phyloP scores from a whole-genome alignment of 2,888 invertebrate species.

The Parnassius mnemosyne region DNA sequence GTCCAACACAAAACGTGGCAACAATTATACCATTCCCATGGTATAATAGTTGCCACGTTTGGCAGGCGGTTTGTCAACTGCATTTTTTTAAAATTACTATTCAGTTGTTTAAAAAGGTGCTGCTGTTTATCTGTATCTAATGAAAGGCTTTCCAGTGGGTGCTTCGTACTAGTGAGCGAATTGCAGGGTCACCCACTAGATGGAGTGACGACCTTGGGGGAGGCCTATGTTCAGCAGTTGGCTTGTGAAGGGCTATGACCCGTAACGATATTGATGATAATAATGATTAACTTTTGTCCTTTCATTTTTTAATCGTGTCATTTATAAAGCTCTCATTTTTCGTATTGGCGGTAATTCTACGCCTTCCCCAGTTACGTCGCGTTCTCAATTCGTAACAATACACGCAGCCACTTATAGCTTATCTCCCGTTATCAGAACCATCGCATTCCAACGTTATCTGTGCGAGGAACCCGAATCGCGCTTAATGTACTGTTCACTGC shows the following conservation, averaged over 20 bases:
- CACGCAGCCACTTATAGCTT: slow-evolving; percentile 58
- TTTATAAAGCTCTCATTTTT: not conserved
- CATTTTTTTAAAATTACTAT: too few species aligned
- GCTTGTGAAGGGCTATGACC: not conserved
- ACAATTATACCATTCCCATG: too few species aligned
- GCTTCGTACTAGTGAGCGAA: too few species aligned
- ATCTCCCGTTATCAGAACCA: slow-evolving; percentile 60
- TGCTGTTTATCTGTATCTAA: too few species aligned
- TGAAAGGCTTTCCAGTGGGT: too few species aligned
- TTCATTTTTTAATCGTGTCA: not conserved
- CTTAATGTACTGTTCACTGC: slow-evolving; percentile 63
- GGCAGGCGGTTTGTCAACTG: too few species aligned
- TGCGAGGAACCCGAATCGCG: slow-evolving; percentile 50
- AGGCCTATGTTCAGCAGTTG: not conserved
- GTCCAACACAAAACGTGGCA: too few species aligned
- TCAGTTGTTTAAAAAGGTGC: too few species aligned
- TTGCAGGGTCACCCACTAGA: too few species aligned
- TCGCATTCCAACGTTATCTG: slow-evolving; percentile 69
- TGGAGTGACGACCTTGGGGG: too few species aligned
- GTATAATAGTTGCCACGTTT: too few species aligned
- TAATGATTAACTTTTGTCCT: not conserved
- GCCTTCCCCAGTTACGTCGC: slow-evolving; percentile 37
- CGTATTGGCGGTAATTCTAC: not conserved
- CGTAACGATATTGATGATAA: not conserved
- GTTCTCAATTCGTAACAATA: slow-evolving; percentile 65